Conservation (phyloP, 1,140 invertebrate genomes). For the Drosophila rufa region DNA sequence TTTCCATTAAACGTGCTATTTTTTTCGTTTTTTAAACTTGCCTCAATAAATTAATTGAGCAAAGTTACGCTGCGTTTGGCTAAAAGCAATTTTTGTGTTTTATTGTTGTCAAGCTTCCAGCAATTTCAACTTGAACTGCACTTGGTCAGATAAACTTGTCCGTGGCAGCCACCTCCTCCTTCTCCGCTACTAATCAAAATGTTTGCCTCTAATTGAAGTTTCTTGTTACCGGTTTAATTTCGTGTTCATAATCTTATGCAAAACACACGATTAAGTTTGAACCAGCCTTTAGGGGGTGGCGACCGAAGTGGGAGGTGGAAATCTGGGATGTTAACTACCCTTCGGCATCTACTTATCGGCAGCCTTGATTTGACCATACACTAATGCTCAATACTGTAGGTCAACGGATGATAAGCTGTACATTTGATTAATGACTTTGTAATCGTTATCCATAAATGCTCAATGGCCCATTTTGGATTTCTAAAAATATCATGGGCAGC, state of each 20-base stretch:
- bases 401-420: background rate
- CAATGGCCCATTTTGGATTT: background rate
- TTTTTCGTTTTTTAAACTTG: constrained; percentile 33
- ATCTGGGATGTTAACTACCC: background rate
- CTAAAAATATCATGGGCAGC: background rate
- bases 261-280: constrained; percentile 48
- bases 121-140: constrained; percentile 50
- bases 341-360: background rate
- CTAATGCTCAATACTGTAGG: background rate
- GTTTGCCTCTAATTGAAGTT: constrained; percentile 73
- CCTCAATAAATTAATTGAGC: constrained; percentile 61
- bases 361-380: constrained; percentile 2
- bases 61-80: constrained; percentile 50
- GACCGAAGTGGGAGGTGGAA: background rate
- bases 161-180: background rate
- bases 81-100: constrained; percentile 54
- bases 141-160: constrained; percentile 43
- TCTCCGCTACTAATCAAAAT: constrained; percentile 46
- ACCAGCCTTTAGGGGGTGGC: background rate
- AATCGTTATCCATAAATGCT: background rate
- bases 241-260: constrained; percentile 61
- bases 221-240: constrained; percentile 65
- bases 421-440: background rate
- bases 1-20: constrained; percentile 73
- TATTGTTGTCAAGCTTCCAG: constrained; percentile 36